Evolutionary conservation across 2,797 vertebrate species (phyloP).

Genomic region (Delichon dasypus): DNA sequence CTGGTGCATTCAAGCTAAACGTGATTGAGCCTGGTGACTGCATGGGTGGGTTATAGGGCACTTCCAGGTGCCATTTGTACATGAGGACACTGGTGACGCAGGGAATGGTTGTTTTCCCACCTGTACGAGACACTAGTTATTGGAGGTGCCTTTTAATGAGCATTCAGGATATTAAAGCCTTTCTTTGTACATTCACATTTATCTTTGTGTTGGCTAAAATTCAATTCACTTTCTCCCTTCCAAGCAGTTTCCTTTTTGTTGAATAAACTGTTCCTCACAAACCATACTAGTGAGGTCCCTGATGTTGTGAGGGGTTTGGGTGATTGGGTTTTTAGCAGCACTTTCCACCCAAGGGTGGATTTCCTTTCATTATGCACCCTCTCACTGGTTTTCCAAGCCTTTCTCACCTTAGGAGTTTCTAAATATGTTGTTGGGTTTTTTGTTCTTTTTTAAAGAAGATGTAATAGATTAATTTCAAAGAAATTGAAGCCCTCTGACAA

Average conservation of each 20-base stretch:
- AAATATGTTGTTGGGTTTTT: background rate
- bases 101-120: background rate
- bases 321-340: background rate
- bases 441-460: background rate
- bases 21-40: background rate
- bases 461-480: background rate
- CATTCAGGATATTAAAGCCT: background rate
- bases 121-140: background rate
- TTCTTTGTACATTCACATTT: background rate
- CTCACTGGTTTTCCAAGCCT: background rate
- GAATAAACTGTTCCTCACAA: background rate
- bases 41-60: background rate
- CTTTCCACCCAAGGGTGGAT: background rate
- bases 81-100: background rate
- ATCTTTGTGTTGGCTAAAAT: background rate
- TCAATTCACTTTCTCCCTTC: background rate
- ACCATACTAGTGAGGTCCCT: background rate
- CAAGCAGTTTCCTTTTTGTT: background rate
- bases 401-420: background rate
- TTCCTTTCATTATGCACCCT: background rate
- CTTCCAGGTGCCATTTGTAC: background rate
- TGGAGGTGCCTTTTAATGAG: background rate
- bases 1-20: background rate
- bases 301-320: background rate
- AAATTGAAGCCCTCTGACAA: background rate